Base-by-base conservation (phyloP, 1,140 invertebrate species). In the Aporrectodea caliginosa region DNA sequence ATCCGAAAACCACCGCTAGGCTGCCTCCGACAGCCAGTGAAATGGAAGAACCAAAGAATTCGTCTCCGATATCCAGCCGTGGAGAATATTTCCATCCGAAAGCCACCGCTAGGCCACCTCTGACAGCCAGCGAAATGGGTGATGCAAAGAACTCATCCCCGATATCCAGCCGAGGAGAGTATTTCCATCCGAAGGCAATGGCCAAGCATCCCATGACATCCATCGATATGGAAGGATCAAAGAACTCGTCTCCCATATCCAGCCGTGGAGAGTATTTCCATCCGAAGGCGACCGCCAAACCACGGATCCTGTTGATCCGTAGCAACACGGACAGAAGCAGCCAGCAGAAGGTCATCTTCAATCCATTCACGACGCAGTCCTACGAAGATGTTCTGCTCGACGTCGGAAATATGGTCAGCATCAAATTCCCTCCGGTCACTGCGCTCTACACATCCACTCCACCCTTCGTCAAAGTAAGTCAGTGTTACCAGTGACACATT, bases 371-470 rank as follows among this genome's bases (percentile, higher is more conserved):
- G 0, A 93, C 93, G 14, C 95, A 97, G 86, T 94, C 94, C 1
- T 98, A 96, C 85, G 95, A 98, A 89, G 95, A 97, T 85, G 93
- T 98, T n/a, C 89, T 98, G 77, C 93, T 94, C 86, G 95, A 97
- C 72, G 82, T 87, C n/a, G 77, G 81, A 0, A 84, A 85, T 73
- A 82, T 87, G 80, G 71, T 85, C 12, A 78, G 82, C 30, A 79
- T 84, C n/a, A 77, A 81, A 31, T 43, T 78, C 43, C 84, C 83
- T 70, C 85, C 84, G 22, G 84, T 85, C 0, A 75, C 69, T 27
- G 81, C 83, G 0, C 79, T 88, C 0, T 88, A 81, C 68, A 86
- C 85, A 0, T 82, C 83, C 16, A 81, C 79, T 32, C 75, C 80
- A 69, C 87, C 87, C 2, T 81, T 84, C 58, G 76, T 79, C 71